Evolutionary conservation across 2,888 invertebrate species (phyloP), one percentile per base, ranked within the genome.

Genomic region (Cancer borealis): DNA sequence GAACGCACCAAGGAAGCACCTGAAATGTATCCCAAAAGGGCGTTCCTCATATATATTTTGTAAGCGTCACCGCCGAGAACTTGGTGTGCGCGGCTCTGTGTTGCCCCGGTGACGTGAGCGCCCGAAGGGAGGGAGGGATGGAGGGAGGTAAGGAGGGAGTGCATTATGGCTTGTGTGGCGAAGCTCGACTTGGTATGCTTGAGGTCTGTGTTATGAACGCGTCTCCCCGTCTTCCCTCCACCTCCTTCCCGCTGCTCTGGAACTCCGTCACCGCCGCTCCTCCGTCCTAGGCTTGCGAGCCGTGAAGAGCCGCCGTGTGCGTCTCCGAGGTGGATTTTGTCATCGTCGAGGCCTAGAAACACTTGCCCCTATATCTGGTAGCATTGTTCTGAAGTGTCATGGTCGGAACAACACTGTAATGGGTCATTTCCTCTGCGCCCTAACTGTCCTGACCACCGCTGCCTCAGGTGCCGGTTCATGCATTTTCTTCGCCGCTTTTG

Each of bases 361-460:
- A 91, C 93, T 91, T 93, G 93, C 91, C 91, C 93, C 93, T 93
- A 93, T 93, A 93, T 93, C 93, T 93, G 93, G 93, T 93, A 93
- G 91, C 93, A 93, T 93, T 93, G 93, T 93, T 91, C 93, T 91
- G 93, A 93, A 93, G 93, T 93, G 93, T 93, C 93, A 93, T 93
- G 93, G 87, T 93, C 93, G 93, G 93, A 91, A 91, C 93, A 93
- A 93, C 93, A 93, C 93, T 60, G 93, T 93, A 93, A 93, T 93
- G 93, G 91, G 93, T 93, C 93, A 93, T 93, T 93, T 93, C 93
- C 93, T 93, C 73, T 93, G 91, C 93, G 91, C 91, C 93, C 93
- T 93, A 93, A 93, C 93, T 93, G 93, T 93, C 93, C 93, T 93
- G 93, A 93, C 93, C 93, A 93, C 93, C 91, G 91, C 91, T 87